Evolutionary conservation across 30 jellyfish, hydroid and myxozoan genomes (phyloP), one percentile per base, ranked within the genome.

Genomic region (Pelagia noctiluca): DNA sequence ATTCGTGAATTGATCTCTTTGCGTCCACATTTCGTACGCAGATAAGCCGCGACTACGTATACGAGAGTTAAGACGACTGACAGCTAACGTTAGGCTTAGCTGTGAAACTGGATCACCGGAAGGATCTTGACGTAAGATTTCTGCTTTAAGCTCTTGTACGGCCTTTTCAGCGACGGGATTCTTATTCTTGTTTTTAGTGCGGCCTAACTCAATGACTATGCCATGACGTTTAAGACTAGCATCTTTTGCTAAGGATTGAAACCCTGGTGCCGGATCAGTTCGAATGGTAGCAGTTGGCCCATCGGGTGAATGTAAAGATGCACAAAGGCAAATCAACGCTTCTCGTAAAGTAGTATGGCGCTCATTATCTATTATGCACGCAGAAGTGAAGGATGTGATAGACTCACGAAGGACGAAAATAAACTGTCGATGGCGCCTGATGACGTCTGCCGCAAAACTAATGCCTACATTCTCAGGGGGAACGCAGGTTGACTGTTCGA

Each of bases 181-280:
- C n/a, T n/a, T n/a, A n/a, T n/a, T n/a, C n/a, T n/a, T n/a, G n/a
- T n/a, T n/a, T 38, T 65, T 65, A 29, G 24, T 28, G 8, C 67
- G 64, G 24, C 91, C 65, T 33, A 65, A n/a, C 23, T 81, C 91
- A 26, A 64, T 57, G 19, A 80, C 18, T 1, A 81, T 64, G 68
- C 46, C 32, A 2, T 32, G n/a, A n/a, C n/a, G n/a, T n/a, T n/a
- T n/a, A n/a, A n/a, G n/a, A n/a, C n/a, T n/a, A n/a, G n/a, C n/a
- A 50, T 65, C 89, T 11, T 52, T 5, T 26, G 0, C 28, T 7
- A 52, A 84, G 3, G 30, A 3, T n/a, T 25, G 78, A 33, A 81
- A 65, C 16, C 89, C 87, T 2, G 89, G 91, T 3, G 91, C 91
- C 23, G 89, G 28, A 47, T 81, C 89, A 67, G 50, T 57, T 13